phyloP scores from a whole-genome alignment of 2,113 vertebrate species.

The Hemicordylus capensis region DNA sequence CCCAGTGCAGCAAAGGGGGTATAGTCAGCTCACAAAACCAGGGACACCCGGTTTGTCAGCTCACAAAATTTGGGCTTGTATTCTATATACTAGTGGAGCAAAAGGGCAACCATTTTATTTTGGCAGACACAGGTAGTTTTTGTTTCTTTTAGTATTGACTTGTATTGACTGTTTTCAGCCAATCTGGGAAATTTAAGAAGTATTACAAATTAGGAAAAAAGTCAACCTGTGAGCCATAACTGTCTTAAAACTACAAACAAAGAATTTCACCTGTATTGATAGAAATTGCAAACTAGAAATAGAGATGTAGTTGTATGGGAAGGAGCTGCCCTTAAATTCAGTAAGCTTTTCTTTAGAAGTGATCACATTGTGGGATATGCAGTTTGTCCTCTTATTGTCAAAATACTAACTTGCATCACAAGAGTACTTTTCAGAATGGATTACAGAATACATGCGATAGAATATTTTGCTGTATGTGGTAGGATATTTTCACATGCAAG shows the following conservation, averaged over 20 bases:
- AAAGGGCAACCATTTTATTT: constrained; percentile 5
- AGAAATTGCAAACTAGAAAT: constrained; percentile 18
- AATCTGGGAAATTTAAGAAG: background rate
- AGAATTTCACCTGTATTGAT: background rate
- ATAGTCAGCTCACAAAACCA: background rate
- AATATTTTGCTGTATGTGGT: background rate
- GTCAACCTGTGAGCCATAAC: background rate
- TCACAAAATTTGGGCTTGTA: background rate
- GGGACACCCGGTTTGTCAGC: no score
- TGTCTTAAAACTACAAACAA: constrained; percentile 24
- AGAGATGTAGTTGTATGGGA: background rate
- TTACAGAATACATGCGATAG: background rate
- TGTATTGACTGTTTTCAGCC: background rate
- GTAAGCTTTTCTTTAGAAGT: background rate
- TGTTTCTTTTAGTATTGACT: background rate
- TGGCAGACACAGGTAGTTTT: constrained; percentile 3
- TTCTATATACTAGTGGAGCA: background rate
- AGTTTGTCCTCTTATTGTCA: constrained; percentile 8
- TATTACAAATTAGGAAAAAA: constrained; percentile 1
- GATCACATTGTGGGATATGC: background rate
- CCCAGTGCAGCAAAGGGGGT: background rate
- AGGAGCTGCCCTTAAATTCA: background rate
- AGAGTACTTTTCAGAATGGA: background rate
- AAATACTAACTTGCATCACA: background rate
- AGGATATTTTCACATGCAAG: background rate